A percentile compares a stretch with the other conserved stretches of the same genome.
phyloP scores from a whole-genome alignment of 2,113 vertebrate species.

The Eolophus roseicapilla region DNA sequence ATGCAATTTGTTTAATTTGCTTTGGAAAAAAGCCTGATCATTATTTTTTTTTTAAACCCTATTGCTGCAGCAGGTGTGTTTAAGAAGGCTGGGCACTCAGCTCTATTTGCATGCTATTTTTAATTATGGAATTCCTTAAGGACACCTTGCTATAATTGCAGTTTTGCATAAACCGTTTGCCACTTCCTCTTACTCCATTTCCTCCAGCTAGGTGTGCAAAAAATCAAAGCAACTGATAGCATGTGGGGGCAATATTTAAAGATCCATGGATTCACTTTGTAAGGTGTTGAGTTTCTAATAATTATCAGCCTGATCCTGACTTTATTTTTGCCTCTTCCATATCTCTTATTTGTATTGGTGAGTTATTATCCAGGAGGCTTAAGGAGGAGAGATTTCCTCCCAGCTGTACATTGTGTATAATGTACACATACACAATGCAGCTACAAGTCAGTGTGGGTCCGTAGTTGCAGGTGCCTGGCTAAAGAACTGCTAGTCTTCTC shows the following conservation, averaged over 20 bases:
- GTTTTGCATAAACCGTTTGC: not conserved
- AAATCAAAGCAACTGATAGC: not conserved
- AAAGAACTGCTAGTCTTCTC: not conserved
- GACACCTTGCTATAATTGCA: not conserved
- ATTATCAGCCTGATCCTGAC: not conserved
- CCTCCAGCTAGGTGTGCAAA: not conserved
- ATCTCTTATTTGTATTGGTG: not conserved
- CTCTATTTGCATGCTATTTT: not conserved
- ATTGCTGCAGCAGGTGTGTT: not conserved
- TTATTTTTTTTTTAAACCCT: not conserved
- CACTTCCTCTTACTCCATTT: not conserved
- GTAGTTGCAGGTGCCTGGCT: not conserved
- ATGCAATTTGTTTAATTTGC: not conserved
- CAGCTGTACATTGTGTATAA: accelerated
- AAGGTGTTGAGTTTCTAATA: not conserved
- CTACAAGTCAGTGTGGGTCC: not conserved
- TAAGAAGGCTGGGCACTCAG: not conserved
- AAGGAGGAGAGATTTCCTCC: not conserved
- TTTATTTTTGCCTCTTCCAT: not conserved
- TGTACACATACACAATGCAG: not conserved
- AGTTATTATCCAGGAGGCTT: not conserved
- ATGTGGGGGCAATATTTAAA: not conserved
- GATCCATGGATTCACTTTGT: not conserved
- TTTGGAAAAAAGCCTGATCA: not conserved
- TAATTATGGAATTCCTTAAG: not conserved